Base-by-base conservation (phyloP, 2,888 invertebrate genomes). In the Philereme vetulata region DNA sequence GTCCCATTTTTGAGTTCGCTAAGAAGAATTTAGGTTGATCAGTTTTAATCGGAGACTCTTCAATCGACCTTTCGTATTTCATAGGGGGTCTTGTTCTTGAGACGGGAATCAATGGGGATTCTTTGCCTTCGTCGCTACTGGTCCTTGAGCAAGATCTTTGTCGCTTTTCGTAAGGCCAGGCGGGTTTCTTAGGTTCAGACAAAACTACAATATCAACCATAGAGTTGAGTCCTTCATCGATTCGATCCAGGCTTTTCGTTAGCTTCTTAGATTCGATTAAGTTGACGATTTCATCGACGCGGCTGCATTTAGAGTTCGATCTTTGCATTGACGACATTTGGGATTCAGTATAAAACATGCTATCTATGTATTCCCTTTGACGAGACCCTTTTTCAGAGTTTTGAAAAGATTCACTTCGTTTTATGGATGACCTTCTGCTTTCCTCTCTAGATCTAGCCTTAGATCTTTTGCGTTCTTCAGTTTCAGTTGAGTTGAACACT, bases 171-270 rank as follows among this genome's bases (percentile, higher is more conserved):
- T 90, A 92, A 36, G 90, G 83, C 86, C 88, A 89, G 3, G 79
- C 70, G 0, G 84, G 78, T 62, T 88, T 90, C 47, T 85, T 90
- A 4, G 93, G 93, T 59, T 94, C 93, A 4, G 93, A 86, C n/a
- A 94, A 93, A 65, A 95, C 92, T 0, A 96, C 94, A 42, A 96
- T 95, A 72, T 95, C 94, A 0, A 95, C 94, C 93, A 96, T 94
- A 0, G 95, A 93, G 73, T 95, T 94, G 33, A 96, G 80, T 11
- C 96, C 94, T 78, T 94, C 94, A 76, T 96, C 96, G 45, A 97
- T 95, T 59, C 96, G 93, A 68, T 97, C 96, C 50, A 97, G 84
- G 68, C 96, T 97, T 84, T 96, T 97, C 0, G 96, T 95, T 46
- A 95, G 80, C 52, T 94, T 93, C 54, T 93, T 93, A 2, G 94